Base-by-base conservation (phyloP, 2,797 vertebrate species). In the Eupleurogrammus muticus region DNA sequence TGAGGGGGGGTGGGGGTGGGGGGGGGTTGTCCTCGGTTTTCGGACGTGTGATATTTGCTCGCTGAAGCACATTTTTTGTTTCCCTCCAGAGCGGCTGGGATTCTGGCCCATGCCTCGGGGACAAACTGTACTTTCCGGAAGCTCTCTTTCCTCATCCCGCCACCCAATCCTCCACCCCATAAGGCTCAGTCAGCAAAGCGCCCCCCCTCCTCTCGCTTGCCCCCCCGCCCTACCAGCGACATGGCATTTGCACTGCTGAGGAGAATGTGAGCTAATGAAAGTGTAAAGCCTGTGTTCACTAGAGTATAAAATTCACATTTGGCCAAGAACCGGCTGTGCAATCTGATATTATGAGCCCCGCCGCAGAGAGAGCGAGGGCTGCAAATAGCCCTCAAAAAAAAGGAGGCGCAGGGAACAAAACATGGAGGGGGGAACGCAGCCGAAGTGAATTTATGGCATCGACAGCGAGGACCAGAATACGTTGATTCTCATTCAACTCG, bases 251-350 rank as follows among this genome's bases (percentile, higher is more conserved):
- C 94, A 93, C 94, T 79, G 91, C 90, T 94, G 93, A 91, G 86
- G 89, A 93, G 92, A 94, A 94, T 94, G 92, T 90, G 94, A 95
- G 92, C 95, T 95, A 95, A 96, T 95, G 94, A 96, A 95, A 94
- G 92, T 93, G 92, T 90, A 94, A 95, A 92, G 93, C 92, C 94
- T 90, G 93, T 91, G 93, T 92, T 95, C 91, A 93, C 81, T 89
- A 90, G 92, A 94, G 94, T 92, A 95, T 94, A 96, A 95, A 96
- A 94, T 95, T 94, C 92, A 91, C 94, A 94, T 94, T 95, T 86
- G 93, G 93, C 90, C 81, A 81, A 58, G 89, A n/a, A 89, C 85
- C 83, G 93, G 93, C 92, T 90, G 87, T 78, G 93, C 93, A 96
- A 95, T 93, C 86, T 93, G 94, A 95, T 95, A 94, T 92, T 85